Evolutionary conservation across 2,113 vertebrate species (phyloP), one percentile per base, ranked within the genome.

Genomic region (Cnemophilus loriae): DNA sequence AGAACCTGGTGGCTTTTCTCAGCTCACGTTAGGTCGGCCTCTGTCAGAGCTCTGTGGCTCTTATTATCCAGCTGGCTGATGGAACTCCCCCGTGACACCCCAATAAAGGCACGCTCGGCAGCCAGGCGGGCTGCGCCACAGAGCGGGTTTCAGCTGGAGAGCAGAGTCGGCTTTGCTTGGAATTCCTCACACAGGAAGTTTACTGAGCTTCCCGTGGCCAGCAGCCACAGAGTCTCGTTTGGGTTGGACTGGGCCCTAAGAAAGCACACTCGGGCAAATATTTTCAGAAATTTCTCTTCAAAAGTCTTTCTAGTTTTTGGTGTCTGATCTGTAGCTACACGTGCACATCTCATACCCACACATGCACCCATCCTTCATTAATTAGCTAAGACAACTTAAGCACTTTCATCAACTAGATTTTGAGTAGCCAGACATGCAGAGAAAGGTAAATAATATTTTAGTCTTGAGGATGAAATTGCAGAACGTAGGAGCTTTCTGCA

Each of bases 231-330:
- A 56, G 79, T 5, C 59, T 83, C 26, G 0, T 93, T 95, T 95
- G 84, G 52, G 3, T 91, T 97, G 95, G 93, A 91, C 55, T 14
- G 20, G 21, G 37, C 92, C 94, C 93, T 89, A 85, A 75, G 75
- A 82, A 92, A 97, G 81, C 93, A 94, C 3, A 0, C 30, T 24
- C 20, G 7, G 79, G 53, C 70, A 96, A 92, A 96, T 67, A 67
- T 79, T 90, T 65, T 69, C 63, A 88, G 69, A 32, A 77, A 53
- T 69, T 89, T 85, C 32, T 86, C 64, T 80, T 87, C 91, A 63
- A 49, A 33, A 65, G 39, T 39, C 52, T 79, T 70, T 75, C 76
- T 68, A 21, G 42, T 27, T 75, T 89, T 86, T 0, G 0, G 15
- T 69, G 60, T 67, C 22, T 65, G 16, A 65, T 70, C 65, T 57